Evolutionary conservation across 2,797 vertebrate species (phyloP).

Genomic region (Anas flavirostris): DNA sequence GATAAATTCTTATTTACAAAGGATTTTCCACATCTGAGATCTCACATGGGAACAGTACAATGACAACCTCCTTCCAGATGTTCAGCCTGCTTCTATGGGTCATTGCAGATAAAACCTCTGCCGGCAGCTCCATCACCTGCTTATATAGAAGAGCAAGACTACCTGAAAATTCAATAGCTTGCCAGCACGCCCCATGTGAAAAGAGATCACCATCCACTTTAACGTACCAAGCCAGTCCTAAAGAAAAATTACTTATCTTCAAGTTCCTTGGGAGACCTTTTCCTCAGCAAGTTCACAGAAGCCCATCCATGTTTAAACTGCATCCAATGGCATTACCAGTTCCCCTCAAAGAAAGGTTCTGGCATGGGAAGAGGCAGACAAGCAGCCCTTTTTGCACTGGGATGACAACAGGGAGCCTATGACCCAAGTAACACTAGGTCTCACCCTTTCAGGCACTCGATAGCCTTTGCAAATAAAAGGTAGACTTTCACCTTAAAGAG

Average conservation of each 20-base stretch:
- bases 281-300: neutral
- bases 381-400: neutral
- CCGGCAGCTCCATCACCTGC: neutral
- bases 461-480: neutral
- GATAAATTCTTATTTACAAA: neutral
- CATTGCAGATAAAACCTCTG: neutral
- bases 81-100: neutral
- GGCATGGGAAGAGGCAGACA: neutral
- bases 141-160: neutral
- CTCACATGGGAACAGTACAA: neutral
- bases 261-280: neutral
- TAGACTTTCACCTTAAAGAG: neutral
- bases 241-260: neutral
- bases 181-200: neutral
- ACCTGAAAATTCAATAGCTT: neutral
- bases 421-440: neutral
- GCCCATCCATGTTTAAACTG: neutral
- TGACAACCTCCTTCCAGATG: neutral
- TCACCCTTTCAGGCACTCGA: neutral
- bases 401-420: neutral
- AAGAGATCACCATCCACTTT: neutral
- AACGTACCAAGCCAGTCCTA: neutral
- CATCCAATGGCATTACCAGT: rapidly evolving
- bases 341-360: neutral
- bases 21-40: neutral